Percentiles rank a stretch among this genome's conserved stretches.
phyloP scores from a whole-genome alignment of 2,113 vertebrate species.

The Tympanuchus pallidicinctus region DNA sequence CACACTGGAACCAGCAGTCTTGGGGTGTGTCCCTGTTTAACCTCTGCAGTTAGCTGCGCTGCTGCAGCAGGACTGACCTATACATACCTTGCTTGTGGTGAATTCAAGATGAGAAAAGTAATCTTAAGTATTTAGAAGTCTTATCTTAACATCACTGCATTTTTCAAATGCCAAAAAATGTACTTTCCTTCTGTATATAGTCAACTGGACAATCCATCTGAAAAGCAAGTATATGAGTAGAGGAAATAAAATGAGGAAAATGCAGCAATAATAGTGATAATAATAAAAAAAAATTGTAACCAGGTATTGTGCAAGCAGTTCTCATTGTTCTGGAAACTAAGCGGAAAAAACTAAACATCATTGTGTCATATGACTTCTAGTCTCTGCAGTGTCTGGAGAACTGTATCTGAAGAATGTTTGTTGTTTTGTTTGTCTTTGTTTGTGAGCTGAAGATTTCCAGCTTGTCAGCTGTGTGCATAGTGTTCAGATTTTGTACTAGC shows the following conservation, averaged over 20 bases:
- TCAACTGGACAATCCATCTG: not conserved
- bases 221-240: not conserved
- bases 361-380: not conserved
- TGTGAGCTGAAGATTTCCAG: not conserved
- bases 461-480: not conserved
- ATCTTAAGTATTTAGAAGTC: not conserved
- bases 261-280: not conserved
- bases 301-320: not conserved
- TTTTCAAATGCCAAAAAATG: not conserved
- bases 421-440: not conserved
- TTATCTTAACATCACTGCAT: not conserved
- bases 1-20: accelerated
- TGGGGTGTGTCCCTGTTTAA: not conserved
- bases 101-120: not conserved
- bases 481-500: not conserved
- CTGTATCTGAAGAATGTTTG: not conserved
- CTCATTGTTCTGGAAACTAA: not conserved
- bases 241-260: not conserved
- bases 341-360: not conserved
- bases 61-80: accelerated
- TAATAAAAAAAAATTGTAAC: not conserved
- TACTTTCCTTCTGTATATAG: not conserved
- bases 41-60: not conserved
- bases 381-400: not conserved
- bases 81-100: accelerated